These are phyloP conservation scores for Xerus inauris DNA, from an alignment of 2,113 vertebrate genomes.

Conservation along the genomic window DNA sequence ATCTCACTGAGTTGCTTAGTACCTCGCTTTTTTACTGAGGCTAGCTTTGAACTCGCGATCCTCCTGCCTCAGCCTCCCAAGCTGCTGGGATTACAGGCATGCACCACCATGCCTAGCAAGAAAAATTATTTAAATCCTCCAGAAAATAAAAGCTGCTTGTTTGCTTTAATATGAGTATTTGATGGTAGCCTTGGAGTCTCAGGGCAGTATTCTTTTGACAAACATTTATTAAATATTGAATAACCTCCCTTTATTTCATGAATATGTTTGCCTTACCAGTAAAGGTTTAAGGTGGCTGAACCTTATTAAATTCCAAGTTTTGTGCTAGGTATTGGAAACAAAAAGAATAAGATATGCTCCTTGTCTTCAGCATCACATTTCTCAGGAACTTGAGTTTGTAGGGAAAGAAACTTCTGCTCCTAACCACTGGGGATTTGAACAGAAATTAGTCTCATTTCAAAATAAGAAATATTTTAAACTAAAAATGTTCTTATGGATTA, in stretches of 20 bases:
- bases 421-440: neutral
- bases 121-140: conserved; percentile 19
- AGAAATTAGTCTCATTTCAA: conserved; percentile 55
- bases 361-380: neutral
- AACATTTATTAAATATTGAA: neutral
- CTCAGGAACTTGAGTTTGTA: neutral
- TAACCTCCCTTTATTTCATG: conserved; percentile 36
- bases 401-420: conserved; percentile 2
- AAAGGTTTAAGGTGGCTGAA: conserved; percentile 23
- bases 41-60: too few relatives aligned
- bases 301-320: neutral
- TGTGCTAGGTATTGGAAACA: neutral
- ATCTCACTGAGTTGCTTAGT: too few relatives aligned
- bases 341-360: neutral
- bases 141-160: conserved; percentile 38
- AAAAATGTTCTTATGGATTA: neutral
- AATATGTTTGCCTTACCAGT: neutral
- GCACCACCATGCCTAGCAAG: neutral
- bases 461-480: conserved; percentile 34
- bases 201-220: neutral
- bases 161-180: neutral
- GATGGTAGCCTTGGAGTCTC: neutral
- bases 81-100: too few relatives aligned
- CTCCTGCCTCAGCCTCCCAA: too few relatives aligned
- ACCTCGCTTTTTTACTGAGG: too few relatives aligned